These are phyloP conservation scores for Ormyrus labotus DNA, from an alignment of 2,888 invertebrate species.

Conservation along the genomic window DNA sequence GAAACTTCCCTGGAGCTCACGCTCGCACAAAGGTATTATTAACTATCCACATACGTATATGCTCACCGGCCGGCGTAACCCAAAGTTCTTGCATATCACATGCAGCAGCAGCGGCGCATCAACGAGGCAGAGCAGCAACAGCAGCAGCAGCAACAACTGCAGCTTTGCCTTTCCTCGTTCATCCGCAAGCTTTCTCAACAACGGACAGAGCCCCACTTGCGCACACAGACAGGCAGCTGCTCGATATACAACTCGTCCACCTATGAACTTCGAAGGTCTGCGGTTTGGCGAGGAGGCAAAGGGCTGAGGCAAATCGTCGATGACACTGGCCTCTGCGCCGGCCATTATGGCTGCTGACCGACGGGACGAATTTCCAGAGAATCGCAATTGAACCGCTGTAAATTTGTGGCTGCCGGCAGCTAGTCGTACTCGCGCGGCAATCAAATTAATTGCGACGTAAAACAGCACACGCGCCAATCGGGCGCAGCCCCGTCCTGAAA, in stretches of 20 bases:
- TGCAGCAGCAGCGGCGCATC: not conserved
- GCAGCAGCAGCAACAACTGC: not conserved
- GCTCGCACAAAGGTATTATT: constrained; percentile 18
- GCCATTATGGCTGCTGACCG: not conserved
- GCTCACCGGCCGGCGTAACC: not conserved
- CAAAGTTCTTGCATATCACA: constrained; percentile 35
- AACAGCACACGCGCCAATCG: constrained; percentile 28
- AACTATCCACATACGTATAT: constrained; percentile 6
- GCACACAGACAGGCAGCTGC: too few species aligned
- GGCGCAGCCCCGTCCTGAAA: not conserved
- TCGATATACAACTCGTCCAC: not conserved
- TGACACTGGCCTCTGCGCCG: constrained; percentile 11
- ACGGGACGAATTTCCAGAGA: constrained; percentile 22
- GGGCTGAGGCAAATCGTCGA: constrained; percentile 3
- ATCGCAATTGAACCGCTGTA: constrained; percentile 36
- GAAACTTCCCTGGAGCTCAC: not conserved
- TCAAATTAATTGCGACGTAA: constrained; percentile 48
- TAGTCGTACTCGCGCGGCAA: constrained; percentile 1
- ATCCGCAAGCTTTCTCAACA: constrained; percentile 4
- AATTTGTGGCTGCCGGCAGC: constrained; percentile 25
- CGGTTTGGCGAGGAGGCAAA: not conserved
- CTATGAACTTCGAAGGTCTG: constrained; percentile 19
- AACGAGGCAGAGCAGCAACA: too few species aligned
- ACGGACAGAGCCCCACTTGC: not conserved
- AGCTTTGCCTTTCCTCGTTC: not conserved